phyloP scores from a whole-genome alignment of 2,113 vertebrate species.

The Neodon shergylaensis region DNA sequence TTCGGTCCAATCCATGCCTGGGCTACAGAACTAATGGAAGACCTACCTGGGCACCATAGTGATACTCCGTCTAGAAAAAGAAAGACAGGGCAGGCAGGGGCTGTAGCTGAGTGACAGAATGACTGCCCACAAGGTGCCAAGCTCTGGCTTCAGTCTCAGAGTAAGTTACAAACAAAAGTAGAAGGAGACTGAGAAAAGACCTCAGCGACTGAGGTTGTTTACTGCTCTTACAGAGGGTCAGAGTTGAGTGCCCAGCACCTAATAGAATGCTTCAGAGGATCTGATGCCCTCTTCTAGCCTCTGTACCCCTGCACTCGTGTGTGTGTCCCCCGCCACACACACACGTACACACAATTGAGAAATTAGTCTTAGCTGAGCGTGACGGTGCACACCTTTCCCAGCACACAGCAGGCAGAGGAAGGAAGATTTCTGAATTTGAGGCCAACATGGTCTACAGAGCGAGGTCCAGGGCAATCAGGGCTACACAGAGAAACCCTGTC shows the following conservation, averaged over 20 bases:
- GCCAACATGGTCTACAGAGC: neutral
- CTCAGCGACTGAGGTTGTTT: neutral
- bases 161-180: neutral
- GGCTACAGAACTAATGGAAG: neutral
- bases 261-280: neutral
- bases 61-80: neutral
- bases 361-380: neutral
- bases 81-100: neutral
- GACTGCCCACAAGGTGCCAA: neutral
- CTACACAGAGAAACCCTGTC: neutral
- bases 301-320: neutral
- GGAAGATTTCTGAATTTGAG: neutral
- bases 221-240: neutral
- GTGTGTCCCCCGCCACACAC: neutral
- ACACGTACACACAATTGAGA: neutral
- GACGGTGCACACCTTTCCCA: neutral
- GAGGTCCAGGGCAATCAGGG: neutral
- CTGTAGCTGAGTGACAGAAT: neutral
- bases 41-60: neutral
- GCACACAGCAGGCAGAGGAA: neutral
- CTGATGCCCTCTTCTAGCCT: no score
- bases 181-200: neutral
- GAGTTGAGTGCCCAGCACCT: neutral
- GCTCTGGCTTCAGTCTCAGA: no score
- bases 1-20: neutral